Evolutionary conservation across 1,140 invertebrate species (phyloP), one percentile per base, ranked within the genome.

Genomic region (Eumeta japonica): DNA sequence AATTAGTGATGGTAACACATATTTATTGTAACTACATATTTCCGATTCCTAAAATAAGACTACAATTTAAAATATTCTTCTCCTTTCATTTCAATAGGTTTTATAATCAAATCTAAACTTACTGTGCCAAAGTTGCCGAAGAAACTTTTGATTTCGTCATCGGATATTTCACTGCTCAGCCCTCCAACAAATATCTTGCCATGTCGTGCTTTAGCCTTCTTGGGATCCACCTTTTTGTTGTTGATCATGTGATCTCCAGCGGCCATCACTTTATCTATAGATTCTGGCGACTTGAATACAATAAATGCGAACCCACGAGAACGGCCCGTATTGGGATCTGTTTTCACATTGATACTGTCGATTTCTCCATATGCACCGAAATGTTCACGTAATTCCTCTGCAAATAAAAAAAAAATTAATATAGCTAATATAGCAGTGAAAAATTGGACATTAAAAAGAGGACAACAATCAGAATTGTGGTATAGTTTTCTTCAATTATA

Each of bases 101-200:
- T n/a, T n/a, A n/a, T n/a, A n/a, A n/a, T n/a, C n/a, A n/a, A n/a
- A n/a, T n/a, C n/a, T n/a, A 15, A 39, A 81, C 83, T 83, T 81
- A 92, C 90, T 42, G 81, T 91, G 65, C 93, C 93, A 77, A 89
- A 95, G 64, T 93, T 87, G 40, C 82, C 79, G 60, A 97, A 97
- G 75, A 91, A 94, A 45, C 80, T 85, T 58, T 90, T 92, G 47
- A 97, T 95, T 57, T 96, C 92, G 55, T 93, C 91, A 76, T 97
- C 92, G 31, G 86, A 83, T 19, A 94, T 81, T 76, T 95, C 91
- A 56, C 87, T 85, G 36, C 90, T 89, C 17, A 97, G 79, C 29
- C 93, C 92, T 45, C 94, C 94, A 46, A 96, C 92, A 79, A 96
- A 97, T 43, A 97, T 93, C 78, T 96, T 96, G 12, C 91, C 92